Evolutionary conservation across 2,797 vertebrate genomes (phyloP), one percentile per base, ranked within the genome.

Genomic region (Geotrypetes seraphini): DNA sequence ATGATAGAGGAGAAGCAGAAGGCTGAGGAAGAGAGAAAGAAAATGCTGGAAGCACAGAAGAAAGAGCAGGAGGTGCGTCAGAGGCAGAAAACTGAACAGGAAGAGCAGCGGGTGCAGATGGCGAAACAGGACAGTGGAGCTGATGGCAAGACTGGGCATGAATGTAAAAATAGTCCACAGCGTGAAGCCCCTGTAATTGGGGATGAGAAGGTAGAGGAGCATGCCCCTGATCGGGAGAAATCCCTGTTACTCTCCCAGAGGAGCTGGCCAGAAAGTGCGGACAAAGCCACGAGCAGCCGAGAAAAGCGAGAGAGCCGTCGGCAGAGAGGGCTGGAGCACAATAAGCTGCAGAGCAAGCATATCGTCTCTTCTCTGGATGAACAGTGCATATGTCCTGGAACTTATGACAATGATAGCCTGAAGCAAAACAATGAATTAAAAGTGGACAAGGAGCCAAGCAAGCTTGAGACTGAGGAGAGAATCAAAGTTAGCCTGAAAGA

Each of bases 301-400:
- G 92, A 95, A 64, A 98, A 98, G 67, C 75, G 95, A 0, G 91
- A 96, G 42, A 84, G 70, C 18, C 83, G 96, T 37, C 80, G 94
- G 23, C 86, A 81, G 36, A 77, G 96, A 29, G 95, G 92, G 10
- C 74, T 98, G 56, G 85, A 97, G 27, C 96, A 98, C 42, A 94
- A 90, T n/a, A 81, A 89, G 54, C 64, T 93, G 24, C 90, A 96
- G 69, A 88, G 79, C 3, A 84, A 85, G 31, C 87, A 89, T 2
- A 28, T 63, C 6, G 53, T 48, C 5, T 19, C 71, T 6, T 44
- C 19, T 47, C 7, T 44, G n/a, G 60, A 81, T 53, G 49, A n/a
- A 22, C 15, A 10, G 1, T n/a, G n/a, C n/a, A n/a, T n/a, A n/a
- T n/a, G n/a, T n/a, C n/a, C n/a, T n/a, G n/a, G n/a, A n/a, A n/a